Evolutionary conservation across 2,888 invertebrate genomes (phyloP), one percentile per base, ranked within the genome.

Genomic region (Yponomeuta cagnagella): DNA sequence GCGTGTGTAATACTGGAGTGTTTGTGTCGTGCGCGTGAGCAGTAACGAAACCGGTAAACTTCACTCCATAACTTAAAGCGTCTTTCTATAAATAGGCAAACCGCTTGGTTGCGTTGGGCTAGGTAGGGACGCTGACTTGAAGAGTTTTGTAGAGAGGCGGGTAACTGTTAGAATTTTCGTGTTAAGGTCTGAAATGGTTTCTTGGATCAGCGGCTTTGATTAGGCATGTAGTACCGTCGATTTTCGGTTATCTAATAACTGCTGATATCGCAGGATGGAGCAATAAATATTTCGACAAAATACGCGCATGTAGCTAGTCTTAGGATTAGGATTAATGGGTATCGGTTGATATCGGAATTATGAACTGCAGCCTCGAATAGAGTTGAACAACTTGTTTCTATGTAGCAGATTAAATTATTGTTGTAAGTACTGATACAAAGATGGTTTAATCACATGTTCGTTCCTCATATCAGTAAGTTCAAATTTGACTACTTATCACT

Each of bases 11-110:
- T 31, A 12, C 30, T 30, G 5, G 30, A 65, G 23, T 65, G 31
- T 65, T 65, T 65, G 30, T 30, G 33, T 65, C 10, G 65, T 65
- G 65, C 65, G 65, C 30, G 65, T 9, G 65, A n/a, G 33, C 65
- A 30, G 33, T 65, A 31, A 65, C 43, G 48, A 68, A 68, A 68
- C 68, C 68, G 68, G 68, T 68, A 68, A 48, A 33, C 33, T 65
- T 23, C 12, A 30, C 23, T 30, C 30, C 31, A 2, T 65, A 65
- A 58, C 52, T 58, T 58, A 8, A 23, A 15, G 52, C 52, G 52
- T 58, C 15, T 58, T 58, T 58, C 52, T 58, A 64, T 64, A 64
- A 64, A 30, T 64, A 64, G 63, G 63, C 63, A 30, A 63, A n/a
- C 64, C 31, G 64, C 64, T 64, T 30, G n/a, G 64, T 64, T 23